Base-by-base conservation (phyloP, 2,113 vertebrate species). In the Tautogolabrus adspersus region DNA sequence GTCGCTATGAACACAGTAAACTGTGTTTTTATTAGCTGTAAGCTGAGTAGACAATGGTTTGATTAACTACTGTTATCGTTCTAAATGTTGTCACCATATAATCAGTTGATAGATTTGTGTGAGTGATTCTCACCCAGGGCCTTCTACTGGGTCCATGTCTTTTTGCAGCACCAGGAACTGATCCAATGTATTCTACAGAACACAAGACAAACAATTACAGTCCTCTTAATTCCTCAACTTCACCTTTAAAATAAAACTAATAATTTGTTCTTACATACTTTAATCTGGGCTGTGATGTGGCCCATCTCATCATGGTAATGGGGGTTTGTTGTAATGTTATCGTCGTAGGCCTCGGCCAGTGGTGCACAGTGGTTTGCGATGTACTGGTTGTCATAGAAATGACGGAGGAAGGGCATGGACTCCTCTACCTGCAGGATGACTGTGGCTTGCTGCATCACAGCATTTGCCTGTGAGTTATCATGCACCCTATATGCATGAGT, bases 391-490 rank as follows among this genome's bases (percentile, higher is more conserved):
- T 93, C 91, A 65, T 78, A 89, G 77, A 89, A 91, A 68, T 64
- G 75, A 1, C 78, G 59, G 40, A 93, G 84, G 8, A 52, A 4
- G 46, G 89, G 75, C 77, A 94, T 87, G n/a, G 90, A 88, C 22
- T 93, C 89, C 51, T 93, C 92, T 62, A 94, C 88, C 80, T 92
- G 92, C 62, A 94, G 79, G 62, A 94, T 90, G 40, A 94, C 88
- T 6, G 89, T 38, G 0, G 93, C 94, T 78, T 93, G 93, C 73
- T 94, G 93, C 93, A 94, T 94, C 64, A 94, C 90, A 1, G 91
- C 93, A 2, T 91, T 92, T 8, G 94, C 92, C 77, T 86, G 76
- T 0, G 92, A 91, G 26, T 94, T 93, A 62, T 93, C 87, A 19
- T 94, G 88, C 4, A 94, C 92, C 65, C 92, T 52, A 52, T 9